Evolutionary conservation across 2,113 vertebrate species (phyloP).

Genomic region (Petroica traversi): DNA sequence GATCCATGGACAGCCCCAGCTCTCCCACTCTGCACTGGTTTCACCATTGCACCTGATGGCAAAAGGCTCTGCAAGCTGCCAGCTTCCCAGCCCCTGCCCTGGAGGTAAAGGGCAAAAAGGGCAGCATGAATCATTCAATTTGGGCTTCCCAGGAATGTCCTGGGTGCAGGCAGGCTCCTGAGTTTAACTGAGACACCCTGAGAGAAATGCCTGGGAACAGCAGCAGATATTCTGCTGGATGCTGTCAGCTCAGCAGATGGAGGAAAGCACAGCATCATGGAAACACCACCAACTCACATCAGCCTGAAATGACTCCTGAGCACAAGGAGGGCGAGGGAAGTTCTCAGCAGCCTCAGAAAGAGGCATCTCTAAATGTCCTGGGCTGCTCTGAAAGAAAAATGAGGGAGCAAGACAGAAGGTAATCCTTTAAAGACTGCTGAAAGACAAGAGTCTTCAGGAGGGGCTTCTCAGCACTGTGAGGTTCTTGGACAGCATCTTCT

Average conservation of each 20-base stretch:
- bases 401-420: not conserved
- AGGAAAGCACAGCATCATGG: not conserved
- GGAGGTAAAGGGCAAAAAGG: not conserved
- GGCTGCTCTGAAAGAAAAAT: not conserved
- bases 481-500: not conserved
- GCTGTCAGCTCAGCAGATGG: not conserved
- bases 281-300: not conserved
- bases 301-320: not conserved
- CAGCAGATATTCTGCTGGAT: not conserved
- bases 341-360: not conserved
- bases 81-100: not conserved
- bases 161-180: not conserved
- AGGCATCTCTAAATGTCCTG: not conserved
- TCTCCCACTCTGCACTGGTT: not conserved
- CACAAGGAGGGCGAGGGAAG: not conserved
- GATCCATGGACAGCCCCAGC: not conserved
- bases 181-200: not conserved
- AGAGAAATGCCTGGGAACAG: not conserved
- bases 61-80: not conserved
- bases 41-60: accelerated
- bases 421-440: not conserved
- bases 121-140: not conserved
- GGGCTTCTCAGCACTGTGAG: not conserved
- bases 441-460: not conserved
- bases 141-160: not conserved